Evolutionary conservation across 2,113 vertebrate genomes (phyloP).

Genomic region (Melanerpes formicivorus): DNA sequence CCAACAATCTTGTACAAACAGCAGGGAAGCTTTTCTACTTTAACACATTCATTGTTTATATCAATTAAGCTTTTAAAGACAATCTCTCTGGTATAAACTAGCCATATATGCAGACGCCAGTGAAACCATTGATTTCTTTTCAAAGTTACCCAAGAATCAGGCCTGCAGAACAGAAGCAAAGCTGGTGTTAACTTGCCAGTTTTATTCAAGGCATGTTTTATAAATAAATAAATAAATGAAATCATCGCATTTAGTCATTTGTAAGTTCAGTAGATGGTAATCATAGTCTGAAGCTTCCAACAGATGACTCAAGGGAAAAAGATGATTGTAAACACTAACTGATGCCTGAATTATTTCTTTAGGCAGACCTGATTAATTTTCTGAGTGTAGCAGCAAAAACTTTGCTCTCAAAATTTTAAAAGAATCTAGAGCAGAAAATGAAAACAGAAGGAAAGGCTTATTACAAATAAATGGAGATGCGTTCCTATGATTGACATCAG

Average conservation of each 20-base stretch:
- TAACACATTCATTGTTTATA: background rate
- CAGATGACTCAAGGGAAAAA: background rate
- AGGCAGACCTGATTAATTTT: background rate
- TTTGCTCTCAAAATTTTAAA: background rate
- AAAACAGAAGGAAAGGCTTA: background rate
- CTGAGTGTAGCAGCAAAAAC: background rate
- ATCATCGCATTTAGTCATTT: background rate
- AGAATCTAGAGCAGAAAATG: background rate
- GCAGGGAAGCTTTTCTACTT: background rate
- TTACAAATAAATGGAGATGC: background rate
- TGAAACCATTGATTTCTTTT: background rate
- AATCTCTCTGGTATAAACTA: background rate
- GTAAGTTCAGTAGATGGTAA: background rate
- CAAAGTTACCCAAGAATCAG: background rate
- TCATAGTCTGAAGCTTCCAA: background rate
- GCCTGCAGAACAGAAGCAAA: background rate
- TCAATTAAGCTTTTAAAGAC: background rate
- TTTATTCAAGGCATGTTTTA: fast-evolving
- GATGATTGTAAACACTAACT: background rate
- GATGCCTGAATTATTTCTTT: background rate
- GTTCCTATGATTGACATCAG: background rate
- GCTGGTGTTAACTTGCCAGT: background rate
- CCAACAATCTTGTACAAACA: background rate
- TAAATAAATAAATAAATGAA: background rate
- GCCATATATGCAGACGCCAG: background rate